A percentile compares a stretch with the other conserved stretches of the same genome.
These are phyloP conservation scores for Apostichopus parvimensis DNA, from an alignment of 35 echinoderm and acorn worm species.

Conservation along the genomic window DNA sequence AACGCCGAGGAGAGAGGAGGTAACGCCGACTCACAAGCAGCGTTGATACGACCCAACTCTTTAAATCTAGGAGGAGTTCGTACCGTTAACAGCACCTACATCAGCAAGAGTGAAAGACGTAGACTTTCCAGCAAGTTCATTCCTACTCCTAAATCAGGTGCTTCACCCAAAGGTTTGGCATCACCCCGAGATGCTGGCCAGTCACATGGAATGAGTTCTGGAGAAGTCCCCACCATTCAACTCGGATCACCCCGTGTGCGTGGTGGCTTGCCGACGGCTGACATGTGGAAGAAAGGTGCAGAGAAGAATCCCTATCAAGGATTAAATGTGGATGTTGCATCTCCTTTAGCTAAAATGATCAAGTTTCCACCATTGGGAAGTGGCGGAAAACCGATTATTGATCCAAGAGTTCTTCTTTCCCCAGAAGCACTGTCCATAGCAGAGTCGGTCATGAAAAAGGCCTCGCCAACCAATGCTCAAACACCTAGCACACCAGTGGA, in stretches of 20 bases:
- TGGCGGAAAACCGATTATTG: conserved; percentile 68
- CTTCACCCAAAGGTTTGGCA: conserved; percentile 31
- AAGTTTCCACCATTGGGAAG: conserved; percentile 55
- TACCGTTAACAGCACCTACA: conserved; percentile 36
- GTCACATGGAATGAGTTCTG: conserved; percentile 10
- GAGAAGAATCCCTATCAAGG: conserved; percentile 32
- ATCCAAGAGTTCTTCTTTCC: conserved; percentile 78
- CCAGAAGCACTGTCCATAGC: conserved; percentile 96
- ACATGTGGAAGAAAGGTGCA: conserved; percentile 24
- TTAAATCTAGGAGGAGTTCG: conserved; percentile 38
- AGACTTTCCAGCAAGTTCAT: conserved; percentile 1
- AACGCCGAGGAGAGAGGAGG: not conserved
- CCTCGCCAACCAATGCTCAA: conserved; percentile 89
- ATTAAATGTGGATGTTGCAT: conserved; percentile 71
- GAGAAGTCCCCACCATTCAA: conserved; percentile 37
- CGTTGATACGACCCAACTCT: conserved; percentile 27
- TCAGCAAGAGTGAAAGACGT: conserved; percentile 51
- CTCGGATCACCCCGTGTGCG: conserved; percentile 29
- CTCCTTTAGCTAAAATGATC: conserved; percentile 68
- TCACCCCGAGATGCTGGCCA: conserved; percentile 1
- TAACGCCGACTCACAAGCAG: not conserved
- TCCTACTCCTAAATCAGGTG: conserved; percentile 17
- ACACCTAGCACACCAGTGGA: conserved; percentile 93
- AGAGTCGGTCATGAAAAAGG: conserved; percentile 89
- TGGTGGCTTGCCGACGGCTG: not conserved